These are phyloP conservation scores for Bubalus kerabau DNA, from an alignment of 2,113 vertebrate genomes.

Conservation along the genomic window DNA sequence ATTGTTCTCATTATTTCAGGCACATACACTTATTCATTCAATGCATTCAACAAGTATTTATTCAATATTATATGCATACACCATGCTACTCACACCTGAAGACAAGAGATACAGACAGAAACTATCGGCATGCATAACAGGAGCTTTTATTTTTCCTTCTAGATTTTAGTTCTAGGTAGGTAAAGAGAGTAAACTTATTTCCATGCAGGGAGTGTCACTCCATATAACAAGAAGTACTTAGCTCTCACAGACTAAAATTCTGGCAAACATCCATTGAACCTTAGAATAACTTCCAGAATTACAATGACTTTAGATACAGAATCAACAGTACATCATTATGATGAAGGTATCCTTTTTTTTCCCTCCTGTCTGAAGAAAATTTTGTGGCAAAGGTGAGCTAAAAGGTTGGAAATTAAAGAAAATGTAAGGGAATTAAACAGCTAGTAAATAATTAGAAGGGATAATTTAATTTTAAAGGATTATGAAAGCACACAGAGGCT, in stretches of 20 bases:
- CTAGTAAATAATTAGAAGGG: slow-evolving; percentile 44
- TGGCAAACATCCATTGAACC: slow-evolving; percentile 49
- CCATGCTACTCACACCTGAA: background rate
- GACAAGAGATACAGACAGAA: background rate
- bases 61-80: background rate
- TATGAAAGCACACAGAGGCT: background rate
- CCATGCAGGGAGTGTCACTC: background rate
- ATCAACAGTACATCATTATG: slow-evolving; percentile 44
- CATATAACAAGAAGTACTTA: slow-evolving; percentile 49
- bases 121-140: background rate
- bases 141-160: background rate
- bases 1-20: background rate
- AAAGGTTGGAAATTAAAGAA: slow-evolving; percentile 48
- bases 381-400: slow-evolving; percentile 34
- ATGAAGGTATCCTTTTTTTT: slow-evolving; percentile 10
- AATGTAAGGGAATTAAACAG: slow-evolving; percentile 55
- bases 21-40: background rate
- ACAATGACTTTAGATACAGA: slow-evolving; percentile 40
- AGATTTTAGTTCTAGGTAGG: background rate
- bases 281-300: slow-evolving; percentile 53
- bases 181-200: background rate
- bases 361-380: background rate
- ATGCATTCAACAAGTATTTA: background rate
- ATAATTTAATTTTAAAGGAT: slow-evolving; percentile 55
- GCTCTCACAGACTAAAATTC: slow-evolving; percentile 32